A percentile compares a stretch with the other conserved stretches of the same genome.
phyloP scores from a whole-genome alignment of 2,113 vertebrate genomes.

The Plectropomus leopardus region DNA sequence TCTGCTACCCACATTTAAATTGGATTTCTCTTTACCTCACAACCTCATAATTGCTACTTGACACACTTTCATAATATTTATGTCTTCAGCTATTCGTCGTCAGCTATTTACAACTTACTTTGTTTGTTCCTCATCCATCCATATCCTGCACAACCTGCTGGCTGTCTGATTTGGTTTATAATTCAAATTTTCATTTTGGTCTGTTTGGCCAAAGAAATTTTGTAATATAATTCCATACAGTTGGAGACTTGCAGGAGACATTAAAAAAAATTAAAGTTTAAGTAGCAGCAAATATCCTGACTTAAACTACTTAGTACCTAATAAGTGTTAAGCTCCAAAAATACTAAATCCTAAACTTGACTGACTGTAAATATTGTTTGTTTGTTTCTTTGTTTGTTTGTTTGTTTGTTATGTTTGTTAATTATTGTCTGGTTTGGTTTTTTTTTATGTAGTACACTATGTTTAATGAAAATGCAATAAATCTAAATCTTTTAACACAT shows the following conservation, averaged over 20 bases:
- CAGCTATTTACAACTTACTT: no score
- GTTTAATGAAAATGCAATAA: neutral
- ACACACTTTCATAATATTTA: neutral
- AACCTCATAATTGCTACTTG: neutral
- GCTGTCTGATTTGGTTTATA: neutral
- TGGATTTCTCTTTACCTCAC: slow-evolving; percentile 13
- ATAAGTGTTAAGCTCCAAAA: neutral
- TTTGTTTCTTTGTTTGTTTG: no score
- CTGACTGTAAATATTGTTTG: no score
- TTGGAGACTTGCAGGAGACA: no score
- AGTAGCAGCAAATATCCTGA: no score
- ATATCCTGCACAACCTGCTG: neutral
- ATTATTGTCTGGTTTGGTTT: no score
- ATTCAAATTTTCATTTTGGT: neutral
- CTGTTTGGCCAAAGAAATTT: neutral
- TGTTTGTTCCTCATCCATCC: neutral
- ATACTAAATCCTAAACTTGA: neutral
- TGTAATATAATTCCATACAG: no score
- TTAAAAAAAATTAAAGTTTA: no score
- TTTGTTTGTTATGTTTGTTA: no score
- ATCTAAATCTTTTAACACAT: neutral
- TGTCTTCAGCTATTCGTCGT: no score
- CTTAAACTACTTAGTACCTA: no score
- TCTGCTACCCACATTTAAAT: slow-evolving; percentile 15
- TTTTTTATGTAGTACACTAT: no score